A percentile compares a stretch with the other conserved stretches of the same genome.
Conservation (phyloP, 2,113 vertebrate genomes). For the Phocoena sinus region DNA sequence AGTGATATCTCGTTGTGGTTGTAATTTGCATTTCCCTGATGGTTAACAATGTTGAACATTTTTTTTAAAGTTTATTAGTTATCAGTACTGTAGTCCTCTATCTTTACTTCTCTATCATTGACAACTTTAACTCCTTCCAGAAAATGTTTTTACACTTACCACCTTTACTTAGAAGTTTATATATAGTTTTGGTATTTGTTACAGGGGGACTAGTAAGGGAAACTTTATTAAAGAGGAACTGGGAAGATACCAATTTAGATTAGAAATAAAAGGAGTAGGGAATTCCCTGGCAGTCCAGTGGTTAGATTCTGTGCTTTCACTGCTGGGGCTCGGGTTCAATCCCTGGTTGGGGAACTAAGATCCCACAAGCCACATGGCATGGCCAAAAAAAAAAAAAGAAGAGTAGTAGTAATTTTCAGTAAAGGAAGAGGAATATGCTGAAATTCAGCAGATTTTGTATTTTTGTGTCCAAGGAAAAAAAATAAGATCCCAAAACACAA, state of each 20-base stretch:
- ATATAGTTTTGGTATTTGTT: background rate
- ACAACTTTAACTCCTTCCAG: background rate
- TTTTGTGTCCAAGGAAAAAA: background rate
- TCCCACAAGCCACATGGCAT: rapidly evolving
- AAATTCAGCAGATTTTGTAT: background rate
- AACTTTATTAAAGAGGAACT: background rate
- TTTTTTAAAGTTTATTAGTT: background rate
- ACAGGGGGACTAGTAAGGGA: background rate
- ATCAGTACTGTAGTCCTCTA: background rate
- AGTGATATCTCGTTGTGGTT: background rate
- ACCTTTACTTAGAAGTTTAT: background rate
- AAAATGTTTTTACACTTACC: background rate
- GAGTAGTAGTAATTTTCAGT: background rate
- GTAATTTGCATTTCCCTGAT: background rate
- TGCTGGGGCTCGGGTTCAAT: background rate
- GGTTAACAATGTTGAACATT: background rate
- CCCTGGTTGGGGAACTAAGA: background rate
- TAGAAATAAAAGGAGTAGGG: background rate
- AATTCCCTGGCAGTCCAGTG: background rate
- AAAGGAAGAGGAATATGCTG: background rate
- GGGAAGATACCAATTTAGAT: background rate
- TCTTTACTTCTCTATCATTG: background rate
- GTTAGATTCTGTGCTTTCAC: background rate
- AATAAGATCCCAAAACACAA: background rate
- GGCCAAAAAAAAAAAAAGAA: background rate